These are phyloP conservation scores for Leptopilina boulardi DNA, from an alignment of 1,140 invertebrate genomes.

Conservation along the genomic window DNA sequence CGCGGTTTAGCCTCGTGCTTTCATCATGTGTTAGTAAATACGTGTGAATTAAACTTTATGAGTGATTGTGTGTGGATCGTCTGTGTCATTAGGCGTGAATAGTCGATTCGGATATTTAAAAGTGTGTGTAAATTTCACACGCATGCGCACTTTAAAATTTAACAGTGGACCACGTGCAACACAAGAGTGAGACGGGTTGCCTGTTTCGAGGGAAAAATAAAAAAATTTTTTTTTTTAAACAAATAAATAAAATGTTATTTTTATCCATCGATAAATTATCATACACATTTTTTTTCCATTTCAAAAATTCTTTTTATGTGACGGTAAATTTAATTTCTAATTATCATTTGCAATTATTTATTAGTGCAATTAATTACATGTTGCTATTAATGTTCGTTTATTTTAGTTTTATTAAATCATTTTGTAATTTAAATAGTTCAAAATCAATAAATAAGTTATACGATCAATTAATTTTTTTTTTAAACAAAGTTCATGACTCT, in stretches of 20 bases:
- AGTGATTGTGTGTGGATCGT: not conserved
- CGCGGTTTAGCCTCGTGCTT: conserved; percentile 19
- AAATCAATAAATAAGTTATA: too few species aligned
- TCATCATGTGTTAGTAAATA: not conserved
- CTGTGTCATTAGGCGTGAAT: conserved; percentile 20
- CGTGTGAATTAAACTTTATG: conserved; percentile 2
- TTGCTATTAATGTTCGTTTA: too few species aligned
- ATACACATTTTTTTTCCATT: too few species aligned
- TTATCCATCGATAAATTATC: too few species aligned
- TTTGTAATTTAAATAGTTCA: too few species aligned
- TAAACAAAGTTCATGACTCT: too few species aligned
- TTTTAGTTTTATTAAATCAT: too few species aligned
- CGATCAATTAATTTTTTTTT: too few species aligned
- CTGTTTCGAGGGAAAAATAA: not conserved
- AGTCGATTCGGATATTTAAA: conserved; percentile 26
- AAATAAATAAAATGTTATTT: not conserved
- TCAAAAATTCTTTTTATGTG: too few species aligned
- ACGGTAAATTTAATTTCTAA: too few species aligned
- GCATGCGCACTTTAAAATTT: not conserved
- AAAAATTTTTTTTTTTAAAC: not conserved
- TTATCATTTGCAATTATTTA: too few species aligned
- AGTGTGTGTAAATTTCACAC: conserved; percentile 8
- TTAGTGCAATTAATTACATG: too few species aligned
- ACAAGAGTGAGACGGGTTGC: not conserved
- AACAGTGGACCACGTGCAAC: not conserved